Percentiles rank a stretch among this genome's conserved stretches.
Evolutionary conservation across 35 echinoderm and acorn worm species (phyloP).

Genomic region (Hemicentrotus pulcherrimus): DNA sequence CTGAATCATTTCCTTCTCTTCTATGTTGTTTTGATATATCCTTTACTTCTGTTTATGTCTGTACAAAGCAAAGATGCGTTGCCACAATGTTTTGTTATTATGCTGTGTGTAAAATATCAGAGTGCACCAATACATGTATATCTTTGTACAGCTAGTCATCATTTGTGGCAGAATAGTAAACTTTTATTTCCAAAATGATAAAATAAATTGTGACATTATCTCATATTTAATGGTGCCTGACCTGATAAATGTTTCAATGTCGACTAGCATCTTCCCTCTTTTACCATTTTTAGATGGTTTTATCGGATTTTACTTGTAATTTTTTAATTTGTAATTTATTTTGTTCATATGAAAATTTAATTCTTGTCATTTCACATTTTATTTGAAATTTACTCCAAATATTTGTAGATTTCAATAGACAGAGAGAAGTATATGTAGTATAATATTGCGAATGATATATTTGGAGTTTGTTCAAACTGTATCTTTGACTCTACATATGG

Average conservation of each 20-base stretch:
- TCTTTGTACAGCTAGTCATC: slow-evolving; percentile 49
- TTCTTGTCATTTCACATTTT: slow-evolving; percentile 4
- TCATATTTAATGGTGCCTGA: slow-evolving; percentile 51
- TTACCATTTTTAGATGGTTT: slow-evolving; percentile 22
- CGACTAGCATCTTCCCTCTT: background rate
- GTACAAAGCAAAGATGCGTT: slow-evolving; percentile 44
- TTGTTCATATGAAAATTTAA: background rate
- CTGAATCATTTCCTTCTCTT: background rate
- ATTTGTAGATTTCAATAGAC: background rate
- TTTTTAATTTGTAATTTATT: slow-evolving; percentile 20
- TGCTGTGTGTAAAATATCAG: slow-evolving; percentile 56
- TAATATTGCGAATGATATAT: background rate
- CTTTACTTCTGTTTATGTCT: background rate
- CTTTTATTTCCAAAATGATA: slow-evolving; percentile 21
- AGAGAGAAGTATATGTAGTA: background rate
- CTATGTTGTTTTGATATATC: background rate
- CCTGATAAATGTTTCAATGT: background rate
- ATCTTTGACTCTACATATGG: background rate
- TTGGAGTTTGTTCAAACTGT: background rate
- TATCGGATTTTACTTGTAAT: slow-evolving; percentile 30
- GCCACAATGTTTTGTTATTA: slow-evolving; percentile 46
- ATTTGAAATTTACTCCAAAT: slow-evolving; percentile 14
- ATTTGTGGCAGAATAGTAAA: slow-evolving; percentile 38
- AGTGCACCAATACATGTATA: slow-evolving; percentile 52
- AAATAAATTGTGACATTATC: slow-evolving; percentile 23